Base-by-base conservation (phyloP, 2,888 invertebrate species). In the Trichacis sp. region DNA sequence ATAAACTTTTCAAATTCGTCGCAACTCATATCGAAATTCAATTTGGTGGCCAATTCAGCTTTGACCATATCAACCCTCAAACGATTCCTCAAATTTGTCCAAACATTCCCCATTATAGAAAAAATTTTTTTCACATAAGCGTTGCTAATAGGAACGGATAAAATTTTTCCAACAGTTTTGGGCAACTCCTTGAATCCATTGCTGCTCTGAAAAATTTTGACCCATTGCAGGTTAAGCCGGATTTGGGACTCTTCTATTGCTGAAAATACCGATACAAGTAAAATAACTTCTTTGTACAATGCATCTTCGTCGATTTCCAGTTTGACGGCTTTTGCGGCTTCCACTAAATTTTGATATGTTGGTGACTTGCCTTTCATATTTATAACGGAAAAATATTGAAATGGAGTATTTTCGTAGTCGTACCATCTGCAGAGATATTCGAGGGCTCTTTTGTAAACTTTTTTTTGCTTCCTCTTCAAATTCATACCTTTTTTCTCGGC, bases 51-150 rank as follows among this genome's bases (percentile, higher is more conserved):
- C 0, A 60, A 30, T 50, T 65, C 60, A 0, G 60, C 52, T 42
- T 60, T 53, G 0, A 65, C 45, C 2, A 60, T 12, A 0, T 49
- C 38, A 4, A 33, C 12, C 11, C 40, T 38, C 49, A 65, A 15
- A 29, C 19, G 43, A 24, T 64, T 64, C 12, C 55, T 14, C 1
- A 40, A 9, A 30, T 55, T 33, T 5, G 51, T 59, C 64, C 50
- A 58, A 0, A 58, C 12, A 24, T 53, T 58, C 8, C 14, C 20
- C 56, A 62, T 56, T 1, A 56, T 24, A 17, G 49, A 55, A 14
- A 59, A 59, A 5, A 46, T 33, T 11, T 47, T n/a, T 15, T 59
- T 29, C 14, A 59, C 59, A n/a, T 17, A 56, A 33, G 56, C 62
- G 46, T 56, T 55, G 18, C 61, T 51, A 9, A 36, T 42, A 0